Evolutionary conservation across 2,888 invertebrate genomes (phyloP).

Genomic region (Gnatocerus cornutus): DNA sequence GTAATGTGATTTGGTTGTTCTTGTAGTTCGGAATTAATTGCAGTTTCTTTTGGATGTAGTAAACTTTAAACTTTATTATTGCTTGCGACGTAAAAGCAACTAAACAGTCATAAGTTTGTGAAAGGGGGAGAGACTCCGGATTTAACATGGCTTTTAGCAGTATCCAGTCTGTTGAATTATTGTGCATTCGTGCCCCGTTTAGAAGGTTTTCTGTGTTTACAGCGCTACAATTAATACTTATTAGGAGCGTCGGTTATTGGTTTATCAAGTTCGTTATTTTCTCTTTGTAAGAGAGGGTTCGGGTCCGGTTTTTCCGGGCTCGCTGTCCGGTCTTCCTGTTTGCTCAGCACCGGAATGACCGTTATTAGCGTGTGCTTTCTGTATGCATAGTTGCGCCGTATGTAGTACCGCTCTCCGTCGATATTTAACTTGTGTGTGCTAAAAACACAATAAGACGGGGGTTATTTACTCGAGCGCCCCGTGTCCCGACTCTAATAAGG

Average conservation of each 20-base stretch:
- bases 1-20: too few species aligned
- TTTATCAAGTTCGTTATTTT: constrained; percentile 25
- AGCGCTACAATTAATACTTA: constrained; percentile 29
- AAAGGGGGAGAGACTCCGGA: constrained; percentile 6
- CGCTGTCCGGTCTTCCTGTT: constrained; percentile 36
- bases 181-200: constrained; percentile 15
- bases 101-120: neutral
- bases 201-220: constrained; percentile 29
- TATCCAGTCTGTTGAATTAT: constrained; percentile 19
- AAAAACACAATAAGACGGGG: constrained; percentile 61
- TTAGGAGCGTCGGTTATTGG: constrained; percentile 21
- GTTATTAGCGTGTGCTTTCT: constrained; percentile 33
- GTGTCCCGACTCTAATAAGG: constrained; percentile 64
- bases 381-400: constrained; percentile 34
- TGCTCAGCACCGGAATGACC: constrained; percentile 19
- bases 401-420: constrained; percentile 27
- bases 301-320: constrained; percentile 27
- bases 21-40: too few species aligned
- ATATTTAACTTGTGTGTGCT: constrained; percentile 54
- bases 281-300: constrained; percentile 17
- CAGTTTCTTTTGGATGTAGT: too few species aligned
- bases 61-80: neutral
- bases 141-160: constrained; percentile 9
- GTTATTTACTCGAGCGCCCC: constrained; percentile 57
- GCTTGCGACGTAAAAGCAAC: neutral